A percentile compares a stretch with the other conserved stretches of the same genome.
Evolutionary conservation across 2,888 invertebrate species (phyloP).

Genomic region (Epinotia ramella): DNA sequence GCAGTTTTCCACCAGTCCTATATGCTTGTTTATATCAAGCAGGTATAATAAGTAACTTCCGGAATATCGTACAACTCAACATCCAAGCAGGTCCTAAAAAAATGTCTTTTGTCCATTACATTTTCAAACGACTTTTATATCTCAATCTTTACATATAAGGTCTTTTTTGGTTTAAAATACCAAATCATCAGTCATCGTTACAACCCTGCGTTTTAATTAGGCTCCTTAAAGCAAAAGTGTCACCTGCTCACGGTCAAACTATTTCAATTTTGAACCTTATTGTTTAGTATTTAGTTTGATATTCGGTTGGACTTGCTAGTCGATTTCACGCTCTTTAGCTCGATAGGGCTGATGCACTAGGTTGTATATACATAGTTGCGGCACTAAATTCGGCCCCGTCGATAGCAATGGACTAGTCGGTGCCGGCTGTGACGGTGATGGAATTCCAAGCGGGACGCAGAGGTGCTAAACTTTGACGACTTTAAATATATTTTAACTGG

Average conservation of each 20-base stretch:
- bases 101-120: slow-evolving; percentile 5
- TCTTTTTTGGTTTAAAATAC: not conserved
- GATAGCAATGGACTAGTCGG: slow-evolving; percentile 64
- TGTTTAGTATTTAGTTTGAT: not conserved
- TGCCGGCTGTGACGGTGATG: slow-evolving; percentile 53
- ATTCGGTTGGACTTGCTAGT: not conserved
- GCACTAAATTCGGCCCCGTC: slow-evolving; percentile 63
- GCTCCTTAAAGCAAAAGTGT: not conserved
- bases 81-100: not conserved
- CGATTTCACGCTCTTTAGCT: slow-evolving; percentile 12
- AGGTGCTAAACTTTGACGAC: not conserved
- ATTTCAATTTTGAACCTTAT: not conserved
- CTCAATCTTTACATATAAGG: slow-evolving; percentile 1
- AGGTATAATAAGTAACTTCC: slow-evolving; percentile 15
- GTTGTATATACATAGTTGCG: slow-evolving; percentile 53
- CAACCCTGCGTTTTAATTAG: not conserved
- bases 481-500: not conserved
- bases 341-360: not conserved
- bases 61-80: not conserved
- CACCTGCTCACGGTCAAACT: not conserved
- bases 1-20: slow-evolving; percentile 2
- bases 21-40: not conserved
- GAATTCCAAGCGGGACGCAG: slow-evolving; percentile 62
- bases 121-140: not conserved
- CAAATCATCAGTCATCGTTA: slow-evolving; percentile 1